These are phyloP conservation scores for Autographa pulchrina DNA, from an alignment of 2,888 invertebrate species.

Conservation along the genomic window DNA sequence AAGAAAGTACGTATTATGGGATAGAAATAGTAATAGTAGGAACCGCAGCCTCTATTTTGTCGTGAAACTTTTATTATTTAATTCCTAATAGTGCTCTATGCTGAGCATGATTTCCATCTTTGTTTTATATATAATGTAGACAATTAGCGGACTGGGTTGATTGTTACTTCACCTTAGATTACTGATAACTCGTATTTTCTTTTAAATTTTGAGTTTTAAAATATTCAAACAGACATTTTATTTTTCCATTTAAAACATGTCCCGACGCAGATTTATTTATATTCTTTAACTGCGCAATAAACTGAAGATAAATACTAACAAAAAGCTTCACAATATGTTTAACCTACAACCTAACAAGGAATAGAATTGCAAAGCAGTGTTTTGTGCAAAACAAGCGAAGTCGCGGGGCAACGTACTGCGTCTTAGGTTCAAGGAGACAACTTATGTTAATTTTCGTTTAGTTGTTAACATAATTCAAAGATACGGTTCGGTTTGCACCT, in stretches of 20 bases:
- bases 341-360: constrained; percentile 31
- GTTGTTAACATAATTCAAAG: constrained; percentile 24
- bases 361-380: constrained; percentile 57
- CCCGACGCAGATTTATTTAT: background rate
- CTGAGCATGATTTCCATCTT: too few species aligned
- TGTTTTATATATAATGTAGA: too few species aligned
- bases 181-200: too few species aligned
- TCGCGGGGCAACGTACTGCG: constrained; percentile 44
- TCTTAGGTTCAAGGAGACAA: constrained; percentile 51
- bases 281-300: background rate
- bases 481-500: constrained; percentile 24
- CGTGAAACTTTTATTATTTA: too few species aligned
- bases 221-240: too few species aligned
- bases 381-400: constrained; percentile 29
- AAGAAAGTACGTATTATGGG: too few species aligned
- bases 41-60: too few species aligned
- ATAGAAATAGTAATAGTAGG: too few species aligned
- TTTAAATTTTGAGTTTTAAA: too few species aligned
- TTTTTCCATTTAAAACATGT: background rate
- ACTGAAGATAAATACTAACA: background rate
- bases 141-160: too few species aligned
- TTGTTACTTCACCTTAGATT: too few species aligned
- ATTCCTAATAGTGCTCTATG: too few species aligned
- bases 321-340: background rate
- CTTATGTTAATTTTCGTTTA: constrained; percentile 52